Evolutionary conservation across 2,797 vertebrate genomes (phyloP).

Genomic region (Cyprinella venusta): DNA sequence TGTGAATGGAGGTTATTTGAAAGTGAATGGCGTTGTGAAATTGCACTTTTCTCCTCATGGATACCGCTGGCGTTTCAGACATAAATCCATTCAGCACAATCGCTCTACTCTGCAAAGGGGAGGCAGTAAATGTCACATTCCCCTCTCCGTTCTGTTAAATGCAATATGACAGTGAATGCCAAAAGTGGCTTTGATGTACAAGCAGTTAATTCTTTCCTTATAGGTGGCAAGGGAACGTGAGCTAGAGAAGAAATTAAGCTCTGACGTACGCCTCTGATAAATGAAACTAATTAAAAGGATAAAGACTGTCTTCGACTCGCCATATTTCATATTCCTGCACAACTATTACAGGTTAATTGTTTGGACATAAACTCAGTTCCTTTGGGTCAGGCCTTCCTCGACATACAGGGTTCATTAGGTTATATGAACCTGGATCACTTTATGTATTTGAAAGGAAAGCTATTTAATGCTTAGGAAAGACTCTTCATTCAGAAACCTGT

Average conservation of each 20-base stretch:
- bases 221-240: slow-evolving; percentile 6
- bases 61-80: slow-evolving; percentile 47
- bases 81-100: slow-evolving; percentile 56
- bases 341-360: slow-evolving; percentile 32
- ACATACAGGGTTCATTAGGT: background rate
- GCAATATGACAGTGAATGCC: slow-evolving; percentile 59
- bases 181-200: slow-evolving; percentile 56
- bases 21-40: slow-evolving; percentile 55
- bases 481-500: background rate
- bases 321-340: slow-evolving; percentile 14
- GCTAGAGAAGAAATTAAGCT: slow-evolving; percentile 8
- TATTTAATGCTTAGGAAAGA: background rate
- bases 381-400: background rate
- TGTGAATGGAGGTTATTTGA: slow-evolving; percentile 59
- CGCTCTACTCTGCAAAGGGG: slow-evolving; percentile 34
- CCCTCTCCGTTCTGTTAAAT: slow-evolving; percentile 48
- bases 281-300: slow-evolving; percentile 42
- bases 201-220: slow-evolving; percentile 45
- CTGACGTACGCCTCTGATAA: slow-evolving; percentile 18
- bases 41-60: slow-evolving; percentile 49
- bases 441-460: background rate
- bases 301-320: slow-evolving; percentile 8
- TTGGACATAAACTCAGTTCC: slow-evolving; percentile 6
- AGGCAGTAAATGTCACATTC: slow-evolving; percentile 57
- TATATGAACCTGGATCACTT: background rate